Evolutionary conservation across 2,888 invertebrate species (phyloP).

Genomic region (Philonicus albiceps): DNA sequence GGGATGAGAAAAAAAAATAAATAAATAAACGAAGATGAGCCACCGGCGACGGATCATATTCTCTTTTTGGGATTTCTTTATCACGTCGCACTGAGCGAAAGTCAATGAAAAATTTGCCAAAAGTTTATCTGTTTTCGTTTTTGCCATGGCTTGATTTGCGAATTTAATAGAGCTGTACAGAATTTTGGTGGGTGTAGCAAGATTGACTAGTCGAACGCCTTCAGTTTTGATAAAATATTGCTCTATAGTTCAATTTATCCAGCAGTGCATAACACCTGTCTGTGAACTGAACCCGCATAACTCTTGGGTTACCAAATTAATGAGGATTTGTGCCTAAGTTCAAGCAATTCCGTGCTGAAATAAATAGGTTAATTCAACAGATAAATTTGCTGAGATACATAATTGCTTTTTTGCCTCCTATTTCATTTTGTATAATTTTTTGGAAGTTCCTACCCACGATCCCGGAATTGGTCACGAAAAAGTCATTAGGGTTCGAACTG

Average conservation of each 20-base stretch:
- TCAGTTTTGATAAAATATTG: background rate
- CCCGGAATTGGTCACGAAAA: background rate
- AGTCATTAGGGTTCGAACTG: background rate
- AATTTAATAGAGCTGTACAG: background rate
- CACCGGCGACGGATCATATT: background rate
- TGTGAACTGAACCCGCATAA: background rate
- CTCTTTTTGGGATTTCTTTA: background rate
- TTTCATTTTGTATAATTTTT: background rate
- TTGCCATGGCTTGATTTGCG: background rate
- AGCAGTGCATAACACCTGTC: background rate
- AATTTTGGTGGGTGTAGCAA: background rate
- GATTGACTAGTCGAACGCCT: slow-evolving; percentile 7
- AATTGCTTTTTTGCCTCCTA: background rate
- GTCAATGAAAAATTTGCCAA: background rate
- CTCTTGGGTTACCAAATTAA: background rate
- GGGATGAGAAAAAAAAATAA: background rate
- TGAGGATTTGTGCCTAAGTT: background rate
- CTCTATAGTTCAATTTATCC: background rate
- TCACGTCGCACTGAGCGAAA: background rate
- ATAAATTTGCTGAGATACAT: background rate
- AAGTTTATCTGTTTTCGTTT: background rate
- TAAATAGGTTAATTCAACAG: background rate
- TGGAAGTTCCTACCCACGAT: slow-evolving; percentile 1
- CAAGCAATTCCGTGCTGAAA: background rate
- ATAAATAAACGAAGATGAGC: background rate